Evolutionary conservation across 2,888 invertebrate genomes (phyloP), one percentile per base, ranked within the genome.

Genomic region (Branchipolynoe longqiensis): DNA sequence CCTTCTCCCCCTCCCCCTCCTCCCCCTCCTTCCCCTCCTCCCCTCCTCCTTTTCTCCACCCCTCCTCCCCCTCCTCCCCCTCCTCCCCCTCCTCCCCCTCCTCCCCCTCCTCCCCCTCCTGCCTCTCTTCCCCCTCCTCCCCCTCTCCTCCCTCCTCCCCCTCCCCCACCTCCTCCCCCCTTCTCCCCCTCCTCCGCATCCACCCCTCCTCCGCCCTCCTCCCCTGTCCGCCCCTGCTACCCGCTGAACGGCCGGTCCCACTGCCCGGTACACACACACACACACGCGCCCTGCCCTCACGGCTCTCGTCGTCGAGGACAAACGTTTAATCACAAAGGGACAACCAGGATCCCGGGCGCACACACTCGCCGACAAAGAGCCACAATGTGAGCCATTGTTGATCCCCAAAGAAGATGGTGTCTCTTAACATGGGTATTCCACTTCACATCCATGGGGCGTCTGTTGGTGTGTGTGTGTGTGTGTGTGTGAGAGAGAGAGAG

Each of bases 301-400:
- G n/a, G n/a, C n/a, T n/a, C n/a, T 54, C 54, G 54, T 54, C 18
- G 18, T 12, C 18, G 18, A 14, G 54, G 18, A 54, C 14, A 54
- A 12, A 54, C 12, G n/a, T 48, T 41, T 54, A 78, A 48, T 54
- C 28, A 78, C 78, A 78, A 78, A 48, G 78, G 78, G 25, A 28
- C 78, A 48, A 14, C 33, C 31, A 14, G 54, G 48, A 78, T 78
- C 78, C 41, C 28, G 28, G 28, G 54, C 48, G 48, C 78, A 78
- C 41, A 78, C 78, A 78, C 73, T 4, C 22, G 48, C 78, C 22
- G 14, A 78, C 78, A 78, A 78, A 31, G 48, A 28, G 48, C 48
- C 54, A 48, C 48, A 78, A 78, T 78, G 78, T n/a, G 0, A 48
- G 4, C 78, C 54, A 78, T 78, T 78, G 78, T 78, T 1, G 31